Evolutionary conservation across 2,797 vertebrate genomes (phyloP).

Genomic region (Anguilla anguilla): DNA sequence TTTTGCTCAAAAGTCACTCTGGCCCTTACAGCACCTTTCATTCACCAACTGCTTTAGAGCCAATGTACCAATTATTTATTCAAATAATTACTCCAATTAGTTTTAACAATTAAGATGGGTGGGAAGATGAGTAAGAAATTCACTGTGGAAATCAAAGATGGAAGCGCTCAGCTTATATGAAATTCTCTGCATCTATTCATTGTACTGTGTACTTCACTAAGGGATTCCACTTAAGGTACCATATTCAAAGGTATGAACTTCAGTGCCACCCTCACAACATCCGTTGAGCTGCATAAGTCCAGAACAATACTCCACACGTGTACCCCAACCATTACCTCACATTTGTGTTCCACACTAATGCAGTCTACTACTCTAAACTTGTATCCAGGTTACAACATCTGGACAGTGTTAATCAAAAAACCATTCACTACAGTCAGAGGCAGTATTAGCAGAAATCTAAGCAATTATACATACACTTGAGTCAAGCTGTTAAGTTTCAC

Average conservation of each 20-base stretch:
- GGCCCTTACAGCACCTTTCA: background rate
- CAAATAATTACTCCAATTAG: background rate
- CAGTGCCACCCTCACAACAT: background rate
- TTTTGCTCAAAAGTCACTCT: background rate
- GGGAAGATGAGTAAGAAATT: background rate
- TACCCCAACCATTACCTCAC: background rate
- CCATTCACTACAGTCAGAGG: background rate
- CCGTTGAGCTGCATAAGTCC: background rate
- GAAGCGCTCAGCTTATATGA: background rate
- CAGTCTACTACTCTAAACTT: background rate
- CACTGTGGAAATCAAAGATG: background rate
- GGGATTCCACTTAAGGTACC: background rate
- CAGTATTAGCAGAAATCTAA: background rate
- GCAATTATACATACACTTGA: background rate
- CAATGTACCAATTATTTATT: background rate
- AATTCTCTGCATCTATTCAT: background rate
- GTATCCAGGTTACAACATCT: background rate
- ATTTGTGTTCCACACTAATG: background rate
- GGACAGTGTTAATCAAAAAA: background rate
- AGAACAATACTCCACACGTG: background rate
- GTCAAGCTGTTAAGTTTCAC: background rate
- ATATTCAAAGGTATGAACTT: background rate
- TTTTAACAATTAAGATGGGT: background rate
- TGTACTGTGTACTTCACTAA: background rate
- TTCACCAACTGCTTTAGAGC: background rate